Evolutionary conservation across 1,140 invertebrate genomes (phyloP).

Genomic region (Brachionus asplanchnoidis): DNA sequence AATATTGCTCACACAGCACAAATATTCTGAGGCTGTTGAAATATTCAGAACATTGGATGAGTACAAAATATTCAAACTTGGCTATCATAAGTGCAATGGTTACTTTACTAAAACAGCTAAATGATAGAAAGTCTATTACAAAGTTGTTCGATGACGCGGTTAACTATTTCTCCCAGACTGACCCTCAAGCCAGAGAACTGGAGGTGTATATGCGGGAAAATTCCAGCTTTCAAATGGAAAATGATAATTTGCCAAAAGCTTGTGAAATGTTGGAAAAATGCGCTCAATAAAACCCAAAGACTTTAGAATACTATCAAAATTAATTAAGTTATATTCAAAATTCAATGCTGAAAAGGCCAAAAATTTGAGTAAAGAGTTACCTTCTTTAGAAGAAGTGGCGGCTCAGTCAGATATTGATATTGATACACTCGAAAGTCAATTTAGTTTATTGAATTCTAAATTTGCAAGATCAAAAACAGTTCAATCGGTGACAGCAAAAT

Average conservation of each 20-base stretch:
- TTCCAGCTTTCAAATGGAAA: conserved; percentile 74
- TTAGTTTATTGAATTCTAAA: conserved; percentile 79
- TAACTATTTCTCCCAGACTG: neutral
- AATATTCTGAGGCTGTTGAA: neutral
- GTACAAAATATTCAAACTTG: neutral
- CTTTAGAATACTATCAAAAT: conserved; percentile 72
- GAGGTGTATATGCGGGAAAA: conserved; percentile 48
- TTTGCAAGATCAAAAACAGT: conserved; percentile 63
- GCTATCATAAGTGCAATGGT: neutral
- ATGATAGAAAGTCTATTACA: neutral
- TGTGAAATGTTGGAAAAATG: conserved; percentile 76
- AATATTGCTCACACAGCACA: neutral
- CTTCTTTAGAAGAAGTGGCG: conserved; percentile 64
- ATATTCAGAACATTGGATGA: neutral
- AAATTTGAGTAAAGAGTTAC: conserved; percentile 61
- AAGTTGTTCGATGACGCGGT: neutral
- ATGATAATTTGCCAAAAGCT: conserved; percentile 69
- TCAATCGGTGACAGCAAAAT: conserved; percentile 49
- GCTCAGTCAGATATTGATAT: conserved; percentile 67
- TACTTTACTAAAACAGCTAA: neutral
- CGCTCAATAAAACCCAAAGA: conserved; percentile 70
- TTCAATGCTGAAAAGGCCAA: conserved; percentile 71
- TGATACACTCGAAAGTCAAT: conserved; percentile 76
- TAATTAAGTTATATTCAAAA: conserved; percentile 80
- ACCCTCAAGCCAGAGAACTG: conserved; percentile 43